Base-by-base conservation (phyloP, 2,888 invertebrate genomes). In the Patella caerulea region DNA sequence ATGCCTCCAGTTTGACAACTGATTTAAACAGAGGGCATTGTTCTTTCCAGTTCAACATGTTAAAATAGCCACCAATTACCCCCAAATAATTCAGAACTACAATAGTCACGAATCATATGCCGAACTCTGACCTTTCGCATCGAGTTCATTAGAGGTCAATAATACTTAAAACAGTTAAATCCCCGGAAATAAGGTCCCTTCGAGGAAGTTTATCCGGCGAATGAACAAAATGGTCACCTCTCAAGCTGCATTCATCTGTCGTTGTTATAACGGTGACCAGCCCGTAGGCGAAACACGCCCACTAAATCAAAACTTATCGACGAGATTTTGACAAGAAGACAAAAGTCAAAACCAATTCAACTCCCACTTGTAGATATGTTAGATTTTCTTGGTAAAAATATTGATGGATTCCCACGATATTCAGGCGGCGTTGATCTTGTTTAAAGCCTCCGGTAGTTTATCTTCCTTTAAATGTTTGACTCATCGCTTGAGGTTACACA, bases 91-190 rank as follows among this genome's bases (percentile, higher is more conserved):
- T 45, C 9, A 45, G 7, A 45, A 45, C 7, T 9, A 45, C 45
- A 45, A 45, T 45, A 45, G 65, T 24, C 65, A 12, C 14, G 24
- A 65, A 65, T 65, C 65, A 65, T 24, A 65, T 65, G 24, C 24
- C 24, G 65, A 65, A 19, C 65, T 24, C 11, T 65, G 65, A 65
- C 65, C 65, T 24, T 24, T 65, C 65, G 24, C 7, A 65, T 65
- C 11, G 65, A 65, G 65, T 65, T 65, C 65, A 65, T 65, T 65
- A 65, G 65, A 65, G 65, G 65, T 65, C 65, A 65, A 65, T 65
- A 19, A 65, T 65, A 65, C 65, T 65, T 65, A 65, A 65, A 65
- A 65, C 65, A 19, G 65, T 65, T 19, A 65, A 65, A 24, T 65
- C 19, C 65, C 65, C 19, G 65, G 65, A 65, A 65, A 65, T 65